Conservation (phyloP, 2,888 invertebrate species). For the Mythimna pallens region DNA sequence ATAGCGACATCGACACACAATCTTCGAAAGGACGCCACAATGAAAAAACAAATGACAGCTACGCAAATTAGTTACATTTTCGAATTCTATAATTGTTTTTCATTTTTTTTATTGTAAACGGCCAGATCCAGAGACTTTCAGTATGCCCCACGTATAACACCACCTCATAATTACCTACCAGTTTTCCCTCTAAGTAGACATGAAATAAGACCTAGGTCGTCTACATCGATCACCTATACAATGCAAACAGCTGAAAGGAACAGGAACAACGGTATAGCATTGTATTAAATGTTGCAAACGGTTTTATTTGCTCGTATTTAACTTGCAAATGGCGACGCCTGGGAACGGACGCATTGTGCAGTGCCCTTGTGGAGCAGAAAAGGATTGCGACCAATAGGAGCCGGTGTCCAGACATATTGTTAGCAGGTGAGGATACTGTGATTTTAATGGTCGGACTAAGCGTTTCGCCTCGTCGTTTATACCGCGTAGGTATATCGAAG, state of each 20-base stretch:
- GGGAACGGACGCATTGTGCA: conserved; percentile 46
- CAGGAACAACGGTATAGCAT: conserved; percentile 37
- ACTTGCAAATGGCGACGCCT: conserved; percentile 55
- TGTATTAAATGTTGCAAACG: conserved; percentile 45
- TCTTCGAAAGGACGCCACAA: too few species aligned
- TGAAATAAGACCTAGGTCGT: conserved; percentile 6
- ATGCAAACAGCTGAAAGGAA: conserved; percentile 27
- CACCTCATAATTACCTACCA: too few species aligned
- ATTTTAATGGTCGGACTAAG: conserved; percentile 1
- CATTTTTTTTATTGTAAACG: too few species aligned
- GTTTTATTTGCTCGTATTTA: conserved; percentile 55
- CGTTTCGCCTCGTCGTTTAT: too few species aligned
- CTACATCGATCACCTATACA: conserved; percentile 13
- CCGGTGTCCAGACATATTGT: conserved; percentile 1
- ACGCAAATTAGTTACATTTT: too few species aligned
- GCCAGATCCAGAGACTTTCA: too few species aligned
- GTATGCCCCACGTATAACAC: too few species aligned
- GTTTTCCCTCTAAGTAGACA: neutral
- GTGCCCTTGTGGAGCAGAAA: conserved; percentile 12
- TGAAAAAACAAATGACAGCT: too few species aligned
- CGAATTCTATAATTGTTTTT: too few species aligned
- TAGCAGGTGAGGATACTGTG: conserved; percentile 20
- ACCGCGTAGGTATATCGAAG: too few species aligned
- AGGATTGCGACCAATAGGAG: conserved; percentile 15
- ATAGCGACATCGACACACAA: too few species aligned